Percentiles rank a stretch among this genome's conserved stretches.
Evolutionary conservation across 2,888 invertebrate species (phyloP).

Genomic region (Plebejus melissa): DNA sequence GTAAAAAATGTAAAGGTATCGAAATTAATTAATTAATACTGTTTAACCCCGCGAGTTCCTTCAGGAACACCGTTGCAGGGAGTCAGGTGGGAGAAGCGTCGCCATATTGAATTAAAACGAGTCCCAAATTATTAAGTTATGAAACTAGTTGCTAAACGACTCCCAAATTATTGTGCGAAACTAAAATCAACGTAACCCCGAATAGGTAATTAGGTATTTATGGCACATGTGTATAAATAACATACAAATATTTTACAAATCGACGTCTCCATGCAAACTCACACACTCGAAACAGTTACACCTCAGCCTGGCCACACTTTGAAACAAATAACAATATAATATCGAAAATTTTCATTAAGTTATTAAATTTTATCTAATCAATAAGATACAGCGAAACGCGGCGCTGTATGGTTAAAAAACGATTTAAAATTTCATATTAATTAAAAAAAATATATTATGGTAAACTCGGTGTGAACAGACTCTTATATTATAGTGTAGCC

Average conservation of each 20-base stretch:
- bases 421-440: too few relatives aligned
- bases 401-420: too few relatives aligned
- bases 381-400: too few relatives aligned
- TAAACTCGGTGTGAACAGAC: not conserved
- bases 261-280: slow-evolving; percentile 45
- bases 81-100: slow-evolving; percentile 41
- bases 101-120: slow-evolving; percentile 9
- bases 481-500: not conserved
- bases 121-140: slow-evolving; percentile 30
- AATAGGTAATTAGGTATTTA: slow-evolving; percentile 56
- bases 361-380: too few relatives aligned
- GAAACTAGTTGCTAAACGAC: slow-evolving; percentile 33
- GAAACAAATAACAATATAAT: not conserved
- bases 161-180: slow-evolving; percentile 40
- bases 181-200: slow-evolving; percentile 42
- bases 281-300: slow-evolving; percentile 39
- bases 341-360: too few relatives aligned
- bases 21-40: slow-evolving; percentile 75
- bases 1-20: slow-evolving; percentile 58
- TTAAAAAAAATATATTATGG: too few relatives aligned
- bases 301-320: not conserved
- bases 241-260: slow-evolving; percentile 56
- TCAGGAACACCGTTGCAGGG: slow-evolving; percentile 41
- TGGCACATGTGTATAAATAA: slow-evolving; percentile 69
- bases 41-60: slow-evolving; percentile 61